A percentile compares a stretch with the other conserved stretches of the same genome.
phyloP scores from a whole-genome alignment of 2,888 invertebrate genomes.

The Desoria tigrina region DNA sequence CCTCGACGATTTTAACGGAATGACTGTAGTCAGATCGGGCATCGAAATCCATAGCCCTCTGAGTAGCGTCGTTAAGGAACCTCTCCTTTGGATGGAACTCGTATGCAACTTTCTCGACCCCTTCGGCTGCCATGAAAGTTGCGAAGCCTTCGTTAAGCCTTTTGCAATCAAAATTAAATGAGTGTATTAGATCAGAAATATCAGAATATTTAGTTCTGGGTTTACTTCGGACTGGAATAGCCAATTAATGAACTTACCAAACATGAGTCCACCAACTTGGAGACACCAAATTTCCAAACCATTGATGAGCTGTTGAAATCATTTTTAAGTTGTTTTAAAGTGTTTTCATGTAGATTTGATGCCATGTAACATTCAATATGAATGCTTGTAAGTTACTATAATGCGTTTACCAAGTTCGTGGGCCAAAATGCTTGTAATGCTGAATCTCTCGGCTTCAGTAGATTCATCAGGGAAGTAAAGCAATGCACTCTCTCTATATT shows the following conservation, averaged over 20 bases:
- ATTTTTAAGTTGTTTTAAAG: no score
- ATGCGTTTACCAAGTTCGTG: conserved; percentile 48
- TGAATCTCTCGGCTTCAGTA: conserved; percentile 43
- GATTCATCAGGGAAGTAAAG: conserved; percentile 42
- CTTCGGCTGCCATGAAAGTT: conserved; percentile 39
- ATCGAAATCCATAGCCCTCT: conserved; percentile 43
- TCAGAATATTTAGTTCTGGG: neutral
- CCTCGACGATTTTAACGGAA: conserved; percentile 43
- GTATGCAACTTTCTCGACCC: conserved; percentile 29
- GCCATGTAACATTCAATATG: no score
- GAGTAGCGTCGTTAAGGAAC: conserved; percentile 40
- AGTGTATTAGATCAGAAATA: neutral
- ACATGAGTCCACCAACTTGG: conserved; percentile 43
- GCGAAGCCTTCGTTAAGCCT: conserved; percentile 42
- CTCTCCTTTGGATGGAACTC: conserved; percentile 43
- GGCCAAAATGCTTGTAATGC: conserved; percentile 37
- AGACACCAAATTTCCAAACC: conserved; percentile 44
- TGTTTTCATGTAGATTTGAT: no score
- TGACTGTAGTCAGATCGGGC: conserved; percentile 40
- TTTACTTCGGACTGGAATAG: neutral
- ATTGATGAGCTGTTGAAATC: conserved; percentile 39
- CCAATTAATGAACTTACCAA: conserved; percentile 26
- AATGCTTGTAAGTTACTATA: no score
- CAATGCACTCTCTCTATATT: conserved; percentile 37
- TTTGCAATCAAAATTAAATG: no score